Conservation (phyloP, 2,888 invertebrate genomes). For the Ormyrus thymus region DNA sequence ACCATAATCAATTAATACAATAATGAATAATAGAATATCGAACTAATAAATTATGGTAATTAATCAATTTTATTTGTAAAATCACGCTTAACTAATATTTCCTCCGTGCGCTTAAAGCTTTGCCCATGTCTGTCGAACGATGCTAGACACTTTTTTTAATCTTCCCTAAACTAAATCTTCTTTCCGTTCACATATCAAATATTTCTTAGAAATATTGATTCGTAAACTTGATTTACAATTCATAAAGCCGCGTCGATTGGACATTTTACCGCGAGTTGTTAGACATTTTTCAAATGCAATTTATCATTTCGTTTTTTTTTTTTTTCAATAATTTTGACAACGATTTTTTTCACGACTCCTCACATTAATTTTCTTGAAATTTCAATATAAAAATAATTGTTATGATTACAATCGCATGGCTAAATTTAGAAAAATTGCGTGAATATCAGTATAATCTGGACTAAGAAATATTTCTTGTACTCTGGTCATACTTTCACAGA, state of each 20-base stretch:
- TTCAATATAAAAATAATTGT: slow-evolving; percentile 53
- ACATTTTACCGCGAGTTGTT: no score
- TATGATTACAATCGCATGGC: slow-evolving; percentile 26
- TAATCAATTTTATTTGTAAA: background rate
- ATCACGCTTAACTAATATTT: slow-evolving; percentile 17
- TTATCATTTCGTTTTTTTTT: slow-evolving; percentile 1
- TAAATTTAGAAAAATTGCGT: slow-evolving; percentile 42
- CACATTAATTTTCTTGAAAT: slow-evolving; percentile 27
- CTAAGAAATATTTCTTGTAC: slow-evolving; percentile 49
- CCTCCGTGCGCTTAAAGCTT: slow-evolving; percentile 24
- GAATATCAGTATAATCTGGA: slow-evolving; percentile 10
- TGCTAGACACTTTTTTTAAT: slow-evolving; percentile 13
- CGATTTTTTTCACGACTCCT: slow-evolving; percentile 44
- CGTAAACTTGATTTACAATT: slow-evolving; percentile 35
- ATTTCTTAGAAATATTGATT: slow-evolving; percentile 23
- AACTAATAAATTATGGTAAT: background rate
- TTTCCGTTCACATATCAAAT: slow-evolving; percentile 2
- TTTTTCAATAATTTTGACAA: slow-evolving; percentile 25
- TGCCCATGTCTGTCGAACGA: slow-evolving; percentile 50
- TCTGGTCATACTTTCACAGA: slow-evolving; percentile 33
- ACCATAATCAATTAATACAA: background rate
- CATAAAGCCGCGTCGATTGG: background rate
- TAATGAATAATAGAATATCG: background rate
- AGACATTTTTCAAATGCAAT: background rate
- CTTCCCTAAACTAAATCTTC: slow-evolving; percentile 10